Percentiles rank a stretch among this genome's conserved stretches.
phyloP scores from a whole-genome alignment of 1,140 invertebrate genomes.

The Nasonia vitripennis region DNA sequence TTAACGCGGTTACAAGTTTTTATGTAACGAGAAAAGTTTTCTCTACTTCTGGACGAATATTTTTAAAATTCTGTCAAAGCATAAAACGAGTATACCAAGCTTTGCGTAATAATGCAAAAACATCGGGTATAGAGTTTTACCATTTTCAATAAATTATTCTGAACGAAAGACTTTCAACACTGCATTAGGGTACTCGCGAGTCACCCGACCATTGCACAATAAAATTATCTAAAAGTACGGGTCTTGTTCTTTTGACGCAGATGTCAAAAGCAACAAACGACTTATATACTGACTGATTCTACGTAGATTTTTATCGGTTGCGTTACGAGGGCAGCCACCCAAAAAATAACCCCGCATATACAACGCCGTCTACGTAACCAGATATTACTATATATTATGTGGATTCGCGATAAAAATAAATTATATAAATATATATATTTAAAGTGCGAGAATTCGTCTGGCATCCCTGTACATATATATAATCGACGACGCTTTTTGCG shows the following conservation, averaged over 20 bases:
- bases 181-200: not conserved
- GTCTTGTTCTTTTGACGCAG: slow-evolving; percentile 28
- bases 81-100: too few relatives aligned
- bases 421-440: slow-evolving; percentile 39
- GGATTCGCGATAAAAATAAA: slow-evolving; percentile 39
- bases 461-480: slow-evolving; percentile 44
- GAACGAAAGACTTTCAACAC: not conserved
- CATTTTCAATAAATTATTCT: not conserved
- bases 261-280: slow-evolving; percentile 20
- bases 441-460: slow-evolving; percentile 33
- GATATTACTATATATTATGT: slow-evolving; percentile 42
- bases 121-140: not conserved
- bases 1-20: not conserved
- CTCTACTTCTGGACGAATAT: too few relatives aligned
- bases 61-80: too few relatives aligned
- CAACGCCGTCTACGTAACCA: slow-evolving; percentile 25
- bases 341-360: slow-evolving; percentile 5
- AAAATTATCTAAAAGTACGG: not conserved
- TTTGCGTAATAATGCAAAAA: not conserved
- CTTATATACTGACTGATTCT: slow-evolving; percentile 17
- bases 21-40: too few relatives aligned
- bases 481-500: slow-evolving; percentile 46
- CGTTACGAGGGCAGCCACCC: slow-evolving; percentile 6
- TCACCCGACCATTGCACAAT: not conserved
- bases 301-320: slow-evolving; percentile 18